These are phyloP conservation scores for Merops nubicus DNA, from an alignment of 2,113 vertebrate genomes.

Conservation along the genomic window DNA sequence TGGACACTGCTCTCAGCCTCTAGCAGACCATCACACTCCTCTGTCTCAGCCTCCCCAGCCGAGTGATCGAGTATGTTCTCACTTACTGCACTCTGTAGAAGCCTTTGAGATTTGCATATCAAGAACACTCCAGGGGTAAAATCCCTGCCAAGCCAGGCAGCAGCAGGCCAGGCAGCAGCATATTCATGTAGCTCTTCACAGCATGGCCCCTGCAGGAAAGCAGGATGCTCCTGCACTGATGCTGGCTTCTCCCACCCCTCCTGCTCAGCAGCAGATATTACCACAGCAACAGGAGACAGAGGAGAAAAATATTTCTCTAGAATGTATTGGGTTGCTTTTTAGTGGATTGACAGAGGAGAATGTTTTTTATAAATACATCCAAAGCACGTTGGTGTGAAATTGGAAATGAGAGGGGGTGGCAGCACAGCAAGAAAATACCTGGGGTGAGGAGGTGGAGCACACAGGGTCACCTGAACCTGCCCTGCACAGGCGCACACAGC, in stretches of 20 bases:
- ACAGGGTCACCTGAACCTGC: not conserved
- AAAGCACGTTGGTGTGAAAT: slow-evolving; percentile 67
- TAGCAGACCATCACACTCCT: not conserved
- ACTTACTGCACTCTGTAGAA: not conserved
- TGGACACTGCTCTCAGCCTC: not conserved
- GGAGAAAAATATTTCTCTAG: not conserved
- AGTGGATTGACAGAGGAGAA: slow-evolving; percentile 37
- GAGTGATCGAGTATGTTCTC: not conserved
- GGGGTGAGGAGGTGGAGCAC: not conserved
- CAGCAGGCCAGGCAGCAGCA: not conserved
- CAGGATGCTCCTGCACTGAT: not conserved
- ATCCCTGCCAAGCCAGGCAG: not conserved
- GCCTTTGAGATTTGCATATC: not conserved
- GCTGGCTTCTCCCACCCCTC: not conserved
- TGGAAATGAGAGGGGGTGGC: slow-evolving; percentile 17
- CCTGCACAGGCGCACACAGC: not conserved
- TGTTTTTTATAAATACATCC: slow-evolving; percentile 33
- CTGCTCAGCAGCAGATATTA: not conserved
- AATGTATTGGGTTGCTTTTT: not conserved
- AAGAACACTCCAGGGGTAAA: not conserved
- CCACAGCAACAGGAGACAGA: not conserved
- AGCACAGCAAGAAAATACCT: accelerated
- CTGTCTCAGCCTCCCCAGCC: not conserved
- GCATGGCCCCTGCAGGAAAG: not conserved
- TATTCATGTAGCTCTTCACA: not conserved